Conservation (phyloP, 1,140 invertebrate species). For the Melipona quadrifasciata region DNA sequence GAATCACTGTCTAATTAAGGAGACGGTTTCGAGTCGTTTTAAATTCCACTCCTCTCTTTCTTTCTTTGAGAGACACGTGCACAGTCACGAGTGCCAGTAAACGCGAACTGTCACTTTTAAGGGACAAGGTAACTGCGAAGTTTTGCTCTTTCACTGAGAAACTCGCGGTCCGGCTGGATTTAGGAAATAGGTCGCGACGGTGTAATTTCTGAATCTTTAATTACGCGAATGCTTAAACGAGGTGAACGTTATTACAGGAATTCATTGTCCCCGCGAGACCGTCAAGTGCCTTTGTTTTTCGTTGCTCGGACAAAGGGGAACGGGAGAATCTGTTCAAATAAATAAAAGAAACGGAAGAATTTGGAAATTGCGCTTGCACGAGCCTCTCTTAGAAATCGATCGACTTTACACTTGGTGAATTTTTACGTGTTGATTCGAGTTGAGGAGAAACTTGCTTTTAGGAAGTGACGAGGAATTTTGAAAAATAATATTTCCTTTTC, state of each 20-base stretch:
- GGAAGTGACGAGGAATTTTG: too few species aligned
- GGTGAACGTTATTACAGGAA: neutral
- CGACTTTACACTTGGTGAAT: neutral
- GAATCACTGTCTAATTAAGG: constrained; percentile 17
- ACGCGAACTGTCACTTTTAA: neutral
- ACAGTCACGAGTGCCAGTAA: too few species aligned
- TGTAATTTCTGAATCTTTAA: constrained; percentile 6
- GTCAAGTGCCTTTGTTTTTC: neutral
- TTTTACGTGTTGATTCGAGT: too few species aligned
- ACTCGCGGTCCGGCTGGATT: neutral
- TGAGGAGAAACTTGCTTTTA: too few species aligned
- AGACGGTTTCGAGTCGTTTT: neutral
- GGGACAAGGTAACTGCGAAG: neutral
- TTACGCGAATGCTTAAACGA: neutral
- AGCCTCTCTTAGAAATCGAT: neutral
- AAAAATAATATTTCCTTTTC: too few species aligned
- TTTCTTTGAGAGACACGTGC: neutral
- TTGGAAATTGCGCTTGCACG: neutral
- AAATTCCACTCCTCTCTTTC: too few species aligned
- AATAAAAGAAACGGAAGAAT: neutral
- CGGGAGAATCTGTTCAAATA: neutral
- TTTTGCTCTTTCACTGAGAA: neutral
- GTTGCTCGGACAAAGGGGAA: neutral
- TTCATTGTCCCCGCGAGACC: neutral
- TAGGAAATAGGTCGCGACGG: neutral